Conservation (phyloP, 2,797 vertebrate species). For the Molossus molossus region DNA sequence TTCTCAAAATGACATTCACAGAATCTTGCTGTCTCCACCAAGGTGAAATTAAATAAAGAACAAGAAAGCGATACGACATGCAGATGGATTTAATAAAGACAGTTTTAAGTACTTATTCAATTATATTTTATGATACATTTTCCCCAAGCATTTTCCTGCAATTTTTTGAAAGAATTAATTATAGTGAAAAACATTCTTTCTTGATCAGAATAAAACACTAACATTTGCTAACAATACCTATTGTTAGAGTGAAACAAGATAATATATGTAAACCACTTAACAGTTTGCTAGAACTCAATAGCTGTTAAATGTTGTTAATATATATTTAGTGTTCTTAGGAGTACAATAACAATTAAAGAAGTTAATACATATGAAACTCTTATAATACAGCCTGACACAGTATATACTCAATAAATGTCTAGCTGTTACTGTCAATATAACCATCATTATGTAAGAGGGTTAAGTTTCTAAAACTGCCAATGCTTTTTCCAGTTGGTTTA, state of each 20-base stretch:
- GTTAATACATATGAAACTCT: conserved; percentile 20
- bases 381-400: conserved; percentile 38
- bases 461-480: conserved; percentile 52
- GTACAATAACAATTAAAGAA: conserved; percentile 21
- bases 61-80: conserved; percentile 30
- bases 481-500: conserved; percentile 43
- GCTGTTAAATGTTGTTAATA: conserved; percentile 58
- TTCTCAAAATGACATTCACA: conserved; percentile 69
- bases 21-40: conserved; percentile 49
- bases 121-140: conserved; percentile 61
- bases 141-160: conserved; percentile 19
- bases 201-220: conserved; percentile 63
- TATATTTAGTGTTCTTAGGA: conserved; percentile 58
- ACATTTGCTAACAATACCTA: conserved; percentile 46
- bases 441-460: conserved; percentile 15
- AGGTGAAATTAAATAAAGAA: conserved; percentile 39
- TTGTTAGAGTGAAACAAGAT: conserved; percentile 43
- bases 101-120: conserved; percentile 47
- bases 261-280: conserved; percentile 58
- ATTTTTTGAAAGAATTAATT: conserved; percentile 53
- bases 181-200: conserved; percentile 59
- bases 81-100: conserved; percentile 58
- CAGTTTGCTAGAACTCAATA: conserved; percentile 22
- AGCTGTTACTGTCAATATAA: neutral
- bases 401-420: conserved; percentile 58